A percentile compares a stretch with the other conserved stretches of the same genome.
phyloP scores from a whole-genome alignment of 2,888 invertebrate species.

The Buathra laborator region DNA sequence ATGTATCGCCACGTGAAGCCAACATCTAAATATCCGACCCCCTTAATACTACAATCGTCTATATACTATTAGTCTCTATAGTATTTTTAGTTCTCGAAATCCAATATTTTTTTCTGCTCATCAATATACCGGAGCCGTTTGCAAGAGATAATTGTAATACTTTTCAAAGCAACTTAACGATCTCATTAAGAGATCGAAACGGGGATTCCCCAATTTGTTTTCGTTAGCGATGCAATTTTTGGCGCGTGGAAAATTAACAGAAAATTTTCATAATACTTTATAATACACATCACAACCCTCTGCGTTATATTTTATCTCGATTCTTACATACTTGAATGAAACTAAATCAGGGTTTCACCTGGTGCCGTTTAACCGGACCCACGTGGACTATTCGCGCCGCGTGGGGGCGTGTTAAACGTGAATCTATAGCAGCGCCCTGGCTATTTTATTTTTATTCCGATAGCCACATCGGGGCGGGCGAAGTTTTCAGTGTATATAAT shows the following conservation, averaged over 20 bases:
- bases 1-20: constrained; percentile 84
- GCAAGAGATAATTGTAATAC: not conserved
- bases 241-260: constrained; percentile 11
- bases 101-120: constrained; percentile 48
- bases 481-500: not conserved
- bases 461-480: not conserved
- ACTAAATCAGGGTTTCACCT: constrained; percentile 60
- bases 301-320: constrained; percentile 12
- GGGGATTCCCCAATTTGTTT: not conserved
- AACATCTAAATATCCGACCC: constrained; percentile 78
- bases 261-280: not conserved
- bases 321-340: constrained; percentile 20
- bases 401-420: constrained; percentile 62
- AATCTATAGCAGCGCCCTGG: constrained; percentile 63
- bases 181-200: not conserved
- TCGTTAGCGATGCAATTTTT: not conserved
- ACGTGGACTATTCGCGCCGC: constrained; percentile 54
- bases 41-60: constrained; percentile 46
- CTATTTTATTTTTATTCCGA: constrained; percentile 47
- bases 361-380: constrained; percentile 65
- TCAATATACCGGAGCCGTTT: not conserved
- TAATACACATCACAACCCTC: not conserved
- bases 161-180: constrained; percentile 2
- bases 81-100: constrained; percentile 62
- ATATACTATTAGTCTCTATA: constrained; percentile 33